Base-by-base conservation (phyloP, 2,888 invertebrate species). In the Caenorhabditis doughertyi region DNA sequence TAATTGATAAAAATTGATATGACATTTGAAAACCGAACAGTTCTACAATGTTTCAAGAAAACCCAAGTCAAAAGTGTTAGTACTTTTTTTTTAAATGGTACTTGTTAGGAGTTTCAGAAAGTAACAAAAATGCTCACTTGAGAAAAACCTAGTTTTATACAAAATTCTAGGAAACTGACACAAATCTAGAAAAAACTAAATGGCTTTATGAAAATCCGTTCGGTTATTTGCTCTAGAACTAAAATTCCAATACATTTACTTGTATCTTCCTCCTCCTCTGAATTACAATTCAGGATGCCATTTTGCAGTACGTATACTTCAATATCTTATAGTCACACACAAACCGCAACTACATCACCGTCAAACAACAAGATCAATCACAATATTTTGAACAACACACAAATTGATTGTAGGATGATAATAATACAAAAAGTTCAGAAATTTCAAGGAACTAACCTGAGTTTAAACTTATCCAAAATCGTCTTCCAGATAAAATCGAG, bases 251-350 rank as follows among this genome's bases (percentile, higher is more conserved):
- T 77, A 77, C 77, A 77, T 77, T 77, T 68, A 53, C 77, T 77
- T 77, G 77, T 77, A 77, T 68, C 77, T 58, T 58, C 53, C 44
- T 39, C 35, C n/a, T 25, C 62, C 23, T 2, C 27, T 62, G 3
- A 39, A 18, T 55, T 56, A 55, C 65, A 76, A 67, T 58, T 51
- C 35, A n/a, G 27, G 73, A 60, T 58, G 67, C 35, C 49, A 44
- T 60, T 77, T 60, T 58, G 68, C 68, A 68, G 51, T 77, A 35
- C 58, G 39, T 58, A 68, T 68, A 77, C 77, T 77, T 77, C 77
- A 77, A 77, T 62, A 35, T 62, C 49, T 77, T 77, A 77, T 77
- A 62, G 77, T 77, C 49, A 60, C 60, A n/a, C 65, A 65, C 47
- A 65, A 67, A 18, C 53, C 42, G 25, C 32, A 44, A 42, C 58